Base-by-base conservation (phyloP, 2,888 invertebrate genomes). In the Mythimna vitellina region DNA sequence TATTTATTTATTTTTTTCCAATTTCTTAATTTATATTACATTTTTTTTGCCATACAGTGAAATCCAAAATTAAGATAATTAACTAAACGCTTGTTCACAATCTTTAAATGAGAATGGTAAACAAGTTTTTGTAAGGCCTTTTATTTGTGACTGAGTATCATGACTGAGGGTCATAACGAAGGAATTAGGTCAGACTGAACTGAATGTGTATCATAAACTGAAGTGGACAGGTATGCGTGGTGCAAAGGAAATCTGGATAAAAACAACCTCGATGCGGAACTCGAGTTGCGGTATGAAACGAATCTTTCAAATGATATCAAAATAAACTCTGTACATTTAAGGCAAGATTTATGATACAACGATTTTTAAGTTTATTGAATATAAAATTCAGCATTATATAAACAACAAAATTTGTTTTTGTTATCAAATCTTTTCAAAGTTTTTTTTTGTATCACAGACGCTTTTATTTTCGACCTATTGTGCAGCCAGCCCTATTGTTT, bases 381-480 rank as follows among this genome's bases (percentile, higher is more conserved):
- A 25, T 38, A 46, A 46, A 78, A 54, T 35, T 57, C 14, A 14
- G 32, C 10, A 61, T 65, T 42, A 25, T 53, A 22, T 38, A 54
- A 62, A 80, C 49, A 76, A 68, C 65, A 69, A 32, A 83, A 68
- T 65, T 67, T 56, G 58, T 74, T 53, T 62, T 73, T 83, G 65
- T 73, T 78, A 58, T 63, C 57, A 65, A 58, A 65, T 76, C 69
- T 81, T 76, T 81, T 62, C 61, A 77, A 67, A 81, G 65, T 64
- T 81, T 76, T 68, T 71, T 70, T 67, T 76, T 83, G 60, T 83
- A 54, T 65, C 29, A 22, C 29, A 64, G 71, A 61, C n/a, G 65
- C 29, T 81, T 61, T 80, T 65, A 51, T 79, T 73, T 73, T 73
- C 68, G 46, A 64, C 66, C 57, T 29, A 66, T 83, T 80, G 80